These are phyloP conservation scores for Chydorus sphaericus DNA, from an alignment of 2,888 invertebrate species.

Conservation along the genomic window DNA sequence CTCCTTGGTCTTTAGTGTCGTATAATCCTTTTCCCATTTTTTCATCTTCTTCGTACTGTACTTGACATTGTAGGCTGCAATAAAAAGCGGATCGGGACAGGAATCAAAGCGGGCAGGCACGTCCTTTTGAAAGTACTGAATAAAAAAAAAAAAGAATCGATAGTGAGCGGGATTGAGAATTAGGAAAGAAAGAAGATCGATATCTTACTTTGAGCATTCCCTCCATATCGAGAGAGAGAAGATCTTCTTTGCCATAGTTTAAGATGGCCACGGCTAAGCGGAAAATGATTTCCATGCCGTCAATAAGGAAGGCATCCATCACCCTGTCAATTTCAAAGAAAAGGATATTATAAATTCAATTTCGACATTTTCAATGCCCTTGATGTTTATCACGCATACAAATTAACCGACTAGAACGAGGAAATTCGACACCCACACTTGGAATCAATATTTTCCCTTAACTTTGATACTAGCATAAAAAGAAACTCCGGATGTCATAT, in stretches of 20 bases:
- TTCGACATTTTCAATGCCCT: not conserved
- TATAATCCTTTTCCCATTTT: conserved; percentile 95
- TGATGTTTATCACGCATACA: too few relatives aligned
- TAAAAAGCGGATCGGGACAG: conserved; percentile 76
- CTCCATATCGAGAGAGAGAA: conserved; percentile 94
- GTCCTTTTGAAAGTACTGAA: conserved; percentile 94
- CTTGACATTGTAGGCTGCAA: conserved; percentile 77
- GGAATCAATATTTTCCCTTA: too few relatives aligned
- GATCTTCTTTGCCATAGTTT: conserved; percentile 75
- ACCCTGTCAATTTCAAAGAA: conserved; percentile 36
- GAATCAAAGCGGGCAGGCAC: conserved; percentile 76
- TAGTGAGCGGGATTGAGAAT: too few relatives aligned
- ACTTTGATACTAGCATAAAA: too few relatives aligned
- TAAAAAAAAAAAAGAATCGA: conserved; percentile 25
- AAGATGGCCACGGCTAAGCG: conserved; percentile 91
- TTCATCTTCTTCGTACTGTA: conserved; percentile 96
- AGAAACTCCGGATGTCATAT: too few relatives aligned
- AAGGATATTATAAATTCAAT: not conserved
- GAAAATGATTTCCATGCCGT: conserved; percentile 97
- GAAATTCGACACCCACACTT: too few relatives aligned
- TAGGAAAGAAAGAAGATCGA: too few relatives aligned
- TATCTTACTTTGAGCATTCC: conserved; percentile 95
- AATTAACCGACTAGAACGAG: too few relatives aligned
- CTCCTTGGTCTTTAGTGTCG: conserved; percentile 89
- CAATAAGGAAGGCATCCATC: conserved; percentile 88